phyloP scores from a whole-genome alignment of 2,888 invertebrate species.

The Ceramica pisi region DNA sequence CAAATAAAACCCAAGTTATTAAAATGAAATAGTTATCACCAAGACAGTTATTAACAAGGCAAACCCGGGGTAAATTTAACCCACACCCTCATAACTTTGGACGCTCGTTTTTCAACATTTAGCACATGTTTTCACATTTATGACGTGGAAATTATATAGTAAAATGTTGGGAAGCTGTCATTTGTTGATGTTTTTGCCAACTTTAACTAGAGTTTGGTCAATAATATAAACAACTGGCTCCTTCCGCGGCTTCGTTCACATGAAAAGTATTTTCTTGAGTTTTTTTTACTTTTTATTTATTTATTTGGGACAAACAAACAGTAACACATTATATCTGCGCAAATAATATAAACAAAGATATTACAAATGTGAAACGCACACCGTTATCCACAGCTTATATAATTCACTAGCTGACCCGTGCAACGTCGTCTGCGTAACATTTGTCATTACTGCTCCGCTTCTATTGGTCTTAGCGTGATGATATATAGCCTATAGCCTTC shows the following conservation, averaged over 20 bases:
- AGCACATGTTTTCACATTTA: slow-evolving; percentile 27
- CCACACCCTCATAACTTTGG: slow-evolving; percentile 43
- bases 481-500: too few relatives aligned
- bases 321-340: too few relatives aligned
- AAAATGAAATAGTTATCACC: slow-evolving; percentile 16
- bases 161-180: background rate
- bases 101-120: slow-evolving; percentile 58
- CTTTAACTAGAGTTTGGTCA: background rate
- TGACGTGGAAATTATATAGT: slow-evolving; percentile 22
- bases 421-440: too few relatives aligned
- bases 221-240: background rate
- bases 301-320: too few relatives aligned
- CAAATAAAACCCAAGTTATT: background rate
- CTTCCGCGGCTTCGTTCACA: too few relatives aligned
- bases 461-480: too few relatives aligned
- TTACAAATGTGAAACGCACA: too few relatives aligned
- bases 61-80: slow-evolving; percentile 7
- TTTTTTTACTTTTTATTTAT: too few relatives aligned
- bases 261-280: background rate
- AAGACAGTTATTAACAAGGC: slow-evolving; percentile 30
- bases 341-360: too few relatives aligned
- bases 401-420: too few relatives aligned
- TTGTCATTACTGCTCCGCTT: too few relatives aligned
- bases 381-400: too few relatives aligned
- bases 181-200: background rate